Evolutionary conservation across 2,113 vertebrate species (phyloP).

Genomic region (Dicerorhinus sumatrensis): DNA sequence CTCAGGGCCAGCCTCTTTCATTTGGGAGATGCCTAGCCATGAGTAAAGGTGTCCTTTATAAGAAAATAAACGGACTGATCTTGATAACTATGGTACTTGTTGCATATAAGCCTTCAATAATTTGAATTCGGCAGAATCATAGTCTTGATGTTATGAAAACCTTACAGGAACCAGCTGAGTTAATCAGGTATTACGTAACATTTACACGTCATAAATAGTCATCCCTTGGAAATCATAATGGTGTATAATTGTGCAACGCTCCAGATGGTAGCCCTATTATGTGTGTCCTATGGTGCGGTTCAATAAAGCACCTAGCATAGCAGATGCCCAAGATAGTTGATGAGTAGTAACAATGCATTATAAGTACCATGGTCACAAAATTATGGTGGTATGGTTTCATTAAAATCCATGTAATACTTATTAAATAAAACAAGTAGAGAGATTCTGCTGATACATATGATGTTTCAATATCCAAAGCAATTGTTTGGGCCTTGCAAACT

Average conservation of each 20-base stretch:
- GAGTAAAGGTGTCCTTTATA: not conserved
- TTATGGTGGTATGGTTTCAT: not conserved
- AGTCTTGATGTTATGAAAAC: conserved; percentile 3
- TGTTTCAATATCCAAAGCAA: not conserved
- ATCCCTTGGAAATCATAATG: not conserved
- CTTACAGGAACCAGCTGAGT: not conserved
- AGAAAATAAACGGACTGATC: not conserved
- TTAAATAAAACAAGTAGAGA: not conserved
- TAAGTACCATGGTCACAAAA: not conserved
- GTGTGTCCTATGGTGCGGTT: not conserved
- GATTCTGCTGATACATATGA: not conserved
- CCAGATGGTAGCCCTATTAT: not conserved
- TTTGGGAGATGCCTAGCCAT: not conserved
- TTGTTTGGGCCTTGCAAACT: not conserved
- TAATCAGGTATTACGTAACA: not conserved
- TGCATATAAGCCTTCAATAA: not conserved
- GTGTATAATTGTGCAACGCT: not conserved
- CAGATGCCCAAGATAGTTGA: not conserved
- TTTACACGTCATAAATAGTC: not conserved
- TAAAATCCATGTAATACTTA: not conserved
- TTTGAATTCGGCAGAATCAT: conserved; percentile 47
- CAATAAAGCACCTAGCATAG: not conserved
- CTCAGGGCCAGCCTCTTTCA: not conserved
- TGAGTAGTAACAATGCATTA: not conserved
- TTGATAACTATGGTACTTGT: not conserved